Percentiles rank a stretch among this genome's conserved stretches.
These are phyloP conservation scores for Mimachlamys varia DNA, from an alignment of 2,888 invertebrate genomes.

Conservation along the genomic window DNA sequence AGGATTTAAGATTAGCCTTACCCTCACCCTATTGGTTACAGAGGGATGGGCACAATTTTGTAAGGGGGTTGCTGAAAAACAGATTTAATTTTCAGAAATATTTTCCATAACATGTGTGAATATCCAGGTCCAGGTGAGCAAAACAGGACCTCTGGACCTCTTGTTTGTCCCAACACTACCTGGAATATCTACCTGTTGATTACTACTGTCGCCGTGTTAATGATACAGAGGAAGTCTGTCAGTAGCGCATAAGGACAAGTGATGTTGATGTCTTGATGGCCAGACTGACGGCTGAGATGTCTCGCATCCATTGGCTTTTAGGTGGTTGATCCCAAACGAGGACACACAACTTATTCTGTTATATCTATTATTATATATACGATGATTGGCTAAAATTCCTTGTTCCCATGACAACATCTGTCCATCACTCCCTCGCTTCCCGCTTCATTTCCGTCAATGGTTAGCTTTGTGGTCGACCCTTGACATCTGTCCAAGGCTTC, in stretches of 20 bases:
- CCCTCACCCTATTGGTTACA: too few relatives aligned
- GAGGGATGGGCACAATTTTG: too few relatives aligned
- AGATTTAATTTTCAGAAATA: not conserved
- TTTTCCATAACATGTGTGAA: too few relatives aligned
- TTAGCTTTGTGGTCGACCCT: not conserved
- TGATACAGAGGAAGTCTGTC: too few relatives aligned
- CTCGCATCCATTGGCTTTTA: not conserved
- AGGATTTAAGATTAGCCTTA: too few relatives aligned
- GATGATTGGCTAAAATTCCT: not conserved
- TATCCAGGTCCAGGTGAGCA: too few relatives aligned
- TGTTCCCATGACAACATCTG: not conserved
- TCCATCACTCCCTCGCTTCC: not conserved
- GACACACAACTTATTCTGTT: not conserved
- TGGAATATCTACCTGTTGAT: too few relatives aligned
- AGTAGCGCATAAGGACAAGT: too few relatives aligned
- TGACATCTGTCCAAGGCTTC: not conserved
- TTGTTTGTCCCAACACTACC: too few relatives aligned
- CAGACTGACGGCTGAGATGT: not conserved
- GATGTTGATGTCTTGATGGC: not conserved
- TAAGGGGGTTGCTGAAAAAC: not conserved
- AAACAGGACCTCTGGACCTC: too few relatives aligned
- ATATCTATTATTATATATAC: not conserved
- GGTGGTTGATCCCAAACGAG: not conserved
- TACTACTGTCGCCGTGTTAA: too few relatives aligned
- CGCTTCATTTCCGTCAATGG: conserved; percentile 2